phyloP scores from a whole-genome alignment of 2,888 invertebrate genomes.

The Scaptomyza cyrtandrae region DNA sequence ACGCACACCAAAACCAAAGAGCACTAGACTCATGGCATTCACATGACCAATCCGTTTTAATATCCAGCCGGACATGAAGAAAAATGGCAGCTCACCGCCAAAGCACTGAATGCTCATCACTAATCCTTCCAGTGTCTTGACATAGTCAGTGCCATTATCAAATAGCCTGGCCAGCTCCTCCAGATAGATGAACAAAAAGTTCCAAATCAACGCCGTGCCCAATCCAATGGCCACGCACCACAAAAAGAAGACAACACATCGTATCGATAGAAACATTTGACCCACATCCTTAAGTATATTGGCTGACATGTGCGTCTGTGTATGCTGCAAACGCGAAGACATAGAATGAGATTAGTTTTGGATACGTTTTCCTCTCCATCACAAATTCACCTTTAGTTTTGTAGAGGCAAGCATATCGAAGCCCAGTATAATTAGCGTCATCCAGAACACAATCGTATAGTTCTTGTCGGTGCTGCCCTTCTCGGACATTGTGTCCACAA shows the following conservation, averaged over 20 bases:
- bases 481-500: constrained; percentile 91
- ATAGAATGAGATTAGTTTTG: neutral
- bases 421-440: constrained; percentile 88
- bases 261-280: constrained; percentile 87
- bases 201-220: constrained; percentile 93
- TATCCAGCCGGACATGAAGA: constrained; percentile 92
- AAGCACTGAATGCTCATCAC: constrained; percentile 92
- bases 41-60: constrained; percentile 92
- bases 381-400: constrained; percentile 86
- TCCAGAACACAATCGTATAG: constrained; percentile 92
- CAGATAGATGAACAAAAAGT: constrained; percentile 93
- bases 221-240: constrained; percentile 94
- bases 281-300: constrained; percentile 90
- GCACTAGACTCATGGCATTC: constrained; percentile 92
- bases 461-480: constrained; percentile 87
- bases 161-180: constrained; percentile 88
- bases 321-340: constrained; percentile 85
- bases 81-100: constrained; percentile 93
- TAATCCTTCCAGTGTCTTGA: constrained; percentile 91
- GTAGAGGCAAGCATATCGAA: constrained; percentile 89
- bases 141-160: constrained; percentile 85
- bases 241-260: constrained; percentile 90
- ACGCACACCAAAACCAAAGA: constrained; percentile 91
- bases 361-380: neutral
- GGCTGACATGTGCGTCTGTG: constrained; percentile 87